A percentile compares a stretch with the other conserved stretches of the same genome.
Evolutionary conservation across 35 echinoderm and acorn worm genomes (phyloP).

Genomic region (Ophiothrix spiculata): DNA sequence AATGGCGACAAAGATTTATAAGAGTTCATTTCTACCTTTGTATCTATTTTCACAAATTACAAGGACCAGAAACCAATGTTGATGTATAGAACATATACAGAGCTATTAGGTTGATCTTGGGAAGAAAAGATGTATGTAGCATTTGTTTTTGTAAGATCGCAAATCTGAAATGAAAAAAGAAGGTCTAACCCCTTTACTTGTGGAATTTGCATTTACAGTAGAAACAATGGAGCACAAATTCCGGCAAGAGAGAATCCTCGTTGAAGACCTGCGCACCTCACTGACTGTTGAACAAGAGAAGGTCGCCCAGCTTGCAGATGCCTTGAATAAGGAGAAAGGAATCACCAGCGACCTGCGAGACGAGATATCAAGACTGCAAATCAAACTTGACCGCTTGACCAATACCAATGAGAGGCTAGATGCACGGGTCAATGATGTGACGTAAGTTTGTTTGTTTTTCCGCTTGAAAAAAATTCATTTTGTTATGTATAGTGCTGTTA

Average conservation of each 20-base stretch:
- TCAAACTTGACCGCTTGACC: slow-evolving; percentile 59
- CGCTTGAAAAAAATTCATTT: background rate
- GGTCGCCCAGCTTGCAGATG: slow-evolving; percentile 52
- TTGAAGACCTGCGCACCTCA: slow-evolving; percentile 77
- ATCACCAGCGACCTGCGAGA: slow-evolving; percentile 54
- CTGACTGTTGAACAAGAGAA: slow-evolving; percentile 81
- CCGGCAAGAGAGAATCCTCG: slow-evolving; percentile 77
- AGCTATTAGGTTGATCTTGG: too few species aligned
- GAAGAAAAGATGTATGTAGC: too few species aligned
- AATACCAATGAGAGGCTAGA: slow-evolving; percentile 54
- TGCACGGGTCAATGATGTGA: slow-evolving; percentile 59
- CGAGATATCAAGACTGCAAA: slow-evolving; percentile 70
- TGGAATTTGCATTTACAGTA: slow-evolving; percentile 49
- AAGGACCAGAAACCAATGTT: too few species aligned
- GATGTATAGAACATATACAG: too few species aligned
- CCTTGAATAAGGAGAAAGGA: slow-evolving; percentile 50
- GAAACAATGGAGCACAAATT: slow-evolving; percentile 95
- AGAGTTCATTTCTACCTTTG: too few species aligned
- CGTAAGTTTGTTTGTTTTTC: slow-evolving; percentile 50
- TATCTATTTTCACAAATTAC: too few species aligned
- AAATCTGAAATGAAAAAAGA: too few species aligned
- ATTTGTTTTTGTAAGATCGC: too few species aligned
- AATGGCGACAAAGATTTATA: too few species aligned
- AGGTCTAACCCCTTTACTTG: too few species aligned
- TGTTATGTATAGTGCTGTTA: background rate